Evolutionary conservation across 2,797 vertebrate species (phyloP).

Genomic region (Rhinatrema bivittatum): DNA sequence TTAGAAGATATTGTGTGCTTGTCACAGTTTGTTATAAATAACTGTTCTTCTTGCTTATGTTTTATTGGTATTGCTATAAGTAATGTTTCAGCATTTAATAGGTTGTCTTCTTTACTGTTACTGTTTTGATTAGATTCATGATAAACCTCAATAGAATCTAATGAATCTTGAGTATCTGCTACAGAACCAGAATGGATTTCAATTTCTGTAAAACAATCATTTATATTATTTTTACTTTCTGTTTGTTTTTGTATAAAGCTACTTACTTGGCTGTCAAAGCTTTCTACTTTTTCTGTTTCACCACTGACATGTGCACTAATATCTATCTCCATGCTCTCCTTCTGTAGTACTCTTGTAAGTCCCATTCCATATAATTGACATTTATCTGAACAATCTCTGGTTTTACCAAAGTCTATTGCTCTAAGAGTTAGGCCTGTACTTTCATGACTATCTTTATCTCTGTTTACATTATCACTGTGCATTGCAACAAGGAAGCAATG

Average conservation of each 20-base stretch:
- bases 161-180: conserved; percentile 1
- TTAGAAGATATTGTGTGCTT: not conserved
- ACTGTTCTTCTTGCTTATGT: not conserved
- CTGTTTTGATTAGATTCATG: conserved; percentile 5
- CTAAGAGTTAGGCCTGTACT: conserved; percentile 5
- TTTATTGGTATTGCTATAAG: not conserved
- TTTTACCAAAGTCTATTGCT: conserved; percentile 13
- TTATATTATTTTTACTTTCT: not conserved
- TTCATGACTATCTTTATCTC: conserved; percentile 14
- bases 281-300: not conserved
- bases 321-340: conserved; percentile 4
- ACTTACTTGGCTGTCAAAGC: not conserved
- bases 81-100: not conserved
- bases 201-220: conserved; percentile 1
- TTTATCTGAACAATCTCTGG: not conserved
- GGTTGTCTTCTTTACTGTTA: not conserved
- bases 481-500: not conserved
- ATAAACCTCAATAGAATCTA: not conserved
- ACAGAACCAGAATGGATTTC: conserved; percentile 3
- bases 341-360: not conserved
- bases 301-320: not conserved
- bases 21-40: conserved; percentile 4
- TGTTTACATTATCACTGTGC: conserved; percentile 6
- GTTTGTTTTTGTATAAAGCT: conserved; percentile 17
- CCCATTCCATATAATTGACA: conserved; percentile 7